phyloP scores from a whole-genome alignment of 2,888 invertebrate species.

The Drosophila falleni region DNA sequence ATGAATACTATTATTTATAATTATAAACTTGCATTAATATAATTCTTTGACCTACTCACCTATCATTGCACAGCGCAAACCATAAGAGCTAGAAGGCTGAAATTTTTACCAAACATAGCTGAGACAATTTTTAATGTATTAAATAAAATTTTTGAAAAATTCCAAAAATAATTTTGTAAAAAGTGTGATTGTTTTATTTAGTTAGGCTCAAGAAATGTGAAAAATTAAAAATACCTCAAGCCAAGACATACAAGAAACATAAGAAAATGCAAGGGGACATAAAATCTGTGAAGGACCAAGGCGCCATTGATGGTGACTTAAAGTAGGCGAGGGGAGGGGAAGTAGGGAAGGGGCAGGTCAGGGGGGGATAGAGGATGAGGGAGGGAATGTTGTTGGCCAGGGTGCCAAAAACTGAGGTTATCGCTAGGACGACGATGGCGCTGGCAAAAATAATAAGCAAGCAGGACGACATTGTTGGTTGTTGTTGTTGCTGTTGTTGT shows the following conservation, averaged over 20 bases:
- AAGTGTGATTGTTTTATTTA: too few relatives aligned
- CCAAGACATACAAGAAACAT: background rate
- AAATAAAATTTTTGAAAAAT: too few relatives aligned
- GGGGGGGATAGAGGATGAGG: background rate
- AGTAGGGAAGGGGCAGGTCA: background rate
- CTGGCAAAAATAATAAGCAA: conserved; percentile 51
- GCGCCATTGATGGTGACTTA: conserved; percentile 44
- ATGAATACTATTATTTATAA: too few relatives aligned
- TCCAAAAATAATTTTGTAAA: too few relatives aligned
- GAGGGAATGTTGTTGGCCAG: conserved; percentile 69
- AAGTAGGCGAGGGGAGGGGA: background rate
- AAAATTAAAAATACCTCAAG: background rate
- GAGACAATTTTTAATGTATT: too few relatives aligned
- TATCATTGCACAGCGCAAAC: too few relatives aligned
- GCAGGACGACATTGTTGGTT: conserved; percentile 39
- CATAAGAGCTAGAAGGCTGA: too few relatives aligned
- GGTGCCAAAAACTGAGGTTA: conserved; percentile 82
- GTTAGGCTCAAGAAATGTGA: background rate
- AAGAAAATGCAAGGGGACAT: conserved; percentile 70
- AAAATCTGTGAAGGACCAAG: conserved; percentile 66
- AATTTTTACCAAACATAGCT: too few relatives aligned
- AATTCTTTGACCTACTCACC: too few relatives aligned
- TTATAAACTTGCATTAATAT: too few relatives aligned
- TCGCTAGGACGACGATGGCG: conserved; percentile 59
- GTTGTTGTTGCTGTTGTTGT: conserved; percentile 1